phyloP scores from a whole-genome alignment of 2,797 vertebrate species.

The Chloroceryle amazona region DNA sequence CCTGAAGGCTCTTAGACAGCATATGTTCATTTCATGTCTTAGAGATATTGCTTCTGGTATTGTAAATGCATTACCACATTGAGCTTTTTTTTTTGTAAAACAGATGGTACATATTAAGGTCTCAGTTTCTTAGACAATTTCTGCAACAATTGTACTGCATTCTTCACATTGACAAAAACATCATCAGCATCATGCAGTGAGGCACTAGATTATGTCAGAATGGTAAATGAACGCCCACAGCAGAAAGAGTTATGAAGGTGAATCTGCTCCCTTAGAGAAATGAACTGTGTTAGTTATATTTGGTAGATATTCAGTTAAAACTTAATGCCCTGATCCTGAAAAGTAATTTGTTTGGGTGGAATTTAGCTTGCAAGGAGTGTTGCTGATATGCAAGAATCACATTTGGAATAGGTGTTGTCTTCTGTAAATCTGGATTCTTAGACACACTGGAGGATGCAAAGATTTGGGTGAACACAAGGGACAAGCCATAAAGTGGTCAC shows the following conservation, averaged over 20 bases:
- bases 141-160: constrained; percentile 86
- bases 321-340: neutral
- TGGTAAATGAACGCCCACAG: constrained; percentile 85
- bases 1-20: constrained; percentile 95
- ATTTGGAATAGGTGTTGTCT: neutral
- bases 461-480: neutral
- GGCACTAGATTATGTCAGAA: constrained; percentile 86
- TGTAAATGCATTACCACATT: constrained; percentile 85
- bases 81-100: constrained; percentile 81
- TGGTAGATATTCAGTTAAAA: constrained; percentile 58
- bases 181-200: constrained; percentile 91
- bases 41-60: constrained; percentile 92
- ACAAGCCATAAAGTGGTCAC: neutral
- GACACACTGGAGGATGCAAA: neutral
- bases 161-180: constrained; percentile 93
- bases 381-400: neutral
- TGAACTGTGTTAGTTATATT: constrained; percentile 52
- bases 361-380: neutral
- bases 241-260: constrained; percentile 90
- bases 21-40: constrained; percentile 98
- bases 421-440: neutral
- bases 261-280: constrained; percentile 80
- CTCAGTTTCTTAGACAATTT: constrained; percentile 86
- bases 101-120: constrained; percentile 95
- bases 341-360: neutral